Percentiles rank a stretch among this genome's conserved stretches.
Evolutionary conservation across 1,140 invertebrate genomes (phyloP).

Genomic region (Formica selysi): DNA sequence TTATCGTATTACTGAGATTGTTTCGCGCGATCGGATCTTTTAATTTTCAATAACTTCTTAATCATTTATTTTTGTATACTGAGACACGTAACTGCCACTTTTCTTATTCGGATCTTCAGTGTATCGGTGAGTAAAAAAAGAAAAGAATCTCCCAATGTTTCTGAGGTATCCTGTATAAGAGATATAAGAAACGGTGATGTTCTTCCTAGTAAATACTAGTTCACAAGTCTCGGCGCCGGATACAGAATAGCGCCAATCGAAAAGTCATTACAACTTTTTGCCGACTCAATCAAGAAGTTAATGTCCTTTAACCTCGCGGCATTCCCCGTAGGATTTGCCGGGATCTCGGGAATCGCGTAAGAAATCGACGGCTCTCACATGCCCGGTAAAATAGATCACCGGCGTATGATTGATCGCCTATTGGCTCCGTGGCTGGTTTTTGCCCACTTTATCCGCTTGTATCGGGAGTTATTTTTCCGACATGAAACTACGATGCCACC

Average conservation of each 20-base stretch:
- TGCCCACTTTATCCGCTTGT: constrained; percentile 55
- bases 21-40: not conserved
- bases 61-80: not conserved
- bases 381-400: constrained; percentile 83
- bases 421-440: constrained; percentile 75
- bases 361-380: constrained; percentile 84
- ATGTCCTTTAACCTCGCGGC: constrained; percentile 84
- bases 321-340: constrained; percentile 79
- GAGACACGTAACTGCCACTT: constrained; percentile 17
- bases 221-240: constrained; percentile 47
- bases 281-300: constrained; percentile 85
- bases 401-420: constrained; percentile 85
- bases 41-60: constrained; percentile 1
- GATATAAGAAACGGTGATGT: constrained; percentile 29
- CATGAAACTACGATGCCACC: constrained; percentile 30
- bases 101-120: constrained; percentile 27
- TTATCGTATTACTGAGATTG: constrained; percentile 24
- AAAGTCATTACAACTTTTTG: constrained; percentile 86
- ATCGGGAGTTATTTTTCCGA: constrained; percentile 60
- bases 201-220: constrained; percentile 18
- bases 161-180: constrained; percentile 15
- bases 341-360: constrained; percentile 76
- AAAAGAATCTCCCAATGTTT: constrained; percentile 4
- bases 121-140: not conserved
- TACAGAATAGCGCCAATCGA: constrained; percentile 75